phyloP scores from a whole-genome alignment of 2,113 vertebrate species.

The Thymallus thymallus region DNA sequence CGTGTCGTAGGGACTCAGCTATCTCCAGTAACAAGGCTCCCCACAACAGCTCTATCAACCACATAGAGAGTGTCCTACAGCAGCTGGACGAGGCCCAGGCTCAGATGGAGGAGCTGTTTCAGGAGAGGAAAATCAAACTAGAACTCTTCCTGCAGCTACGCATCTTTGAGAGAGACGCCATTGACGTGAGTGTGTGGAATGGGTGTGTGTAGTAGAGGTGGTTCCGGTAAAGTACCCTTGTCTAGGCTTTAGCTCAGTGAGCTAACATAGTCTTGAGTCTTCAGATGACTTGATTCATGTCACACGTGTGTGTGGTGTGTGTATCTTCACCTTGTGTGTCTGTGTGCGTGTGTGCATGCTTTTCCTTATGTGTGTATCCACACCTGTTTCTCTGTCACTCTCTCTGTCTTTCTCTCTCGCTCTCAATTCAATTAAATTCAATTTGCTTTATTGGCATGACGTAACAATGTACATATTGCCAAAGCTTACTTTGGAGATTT shows the following conservation, averaged over 20 bases:
- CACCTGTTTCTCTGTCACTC: not conserved
- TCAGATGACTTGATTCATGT: not conserved
- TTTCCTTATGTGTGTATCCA: too few relatives aligned
- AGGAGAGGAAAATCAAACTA: slow-evolving; percentile 98
- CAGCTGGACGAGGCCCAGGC: slow-evolving; percentile 98
- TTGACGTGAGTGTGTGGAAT: slow-evolving; percentile 83
- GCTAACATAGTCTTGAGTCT: not conserved
- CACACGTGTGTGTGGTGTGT: not conserved
- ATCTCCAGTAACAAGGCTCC: slow-evolving; percentile 99
- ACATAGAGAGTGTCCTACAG: slow-evolving; percentile 96
- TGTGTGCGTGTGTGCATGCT: not conserved
- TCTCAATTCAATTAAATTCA: too few relatives aligned
- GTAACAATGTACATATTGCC: too few relatives aligned
- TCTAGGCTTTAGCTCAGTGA: not conserved
- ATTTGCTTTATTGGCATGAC: too few relatives aligned
- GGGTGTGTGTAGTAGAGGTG: not conserved
- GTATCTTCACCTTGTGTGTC: not conserved
- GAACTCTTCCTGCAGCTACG: slow-evolving; percentile 97
- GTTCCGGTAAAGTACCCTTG: not conserved
- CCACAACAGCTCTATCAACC: slow-evolving; percentile 98
- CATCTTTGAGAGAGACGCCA: slow-evolving; percentile 95
- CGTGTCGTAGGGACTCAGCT: slow-evolving; percentile 85
- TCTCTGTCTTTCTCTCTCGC: not conserved
- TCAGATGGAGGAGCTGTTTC: slow-evolving; percentile 99
- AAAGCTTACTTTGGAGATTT: too few relatives aligned